Conservation (phyloP, 2,888 invertebrate genomes). For the Pocota personata region DNA sequence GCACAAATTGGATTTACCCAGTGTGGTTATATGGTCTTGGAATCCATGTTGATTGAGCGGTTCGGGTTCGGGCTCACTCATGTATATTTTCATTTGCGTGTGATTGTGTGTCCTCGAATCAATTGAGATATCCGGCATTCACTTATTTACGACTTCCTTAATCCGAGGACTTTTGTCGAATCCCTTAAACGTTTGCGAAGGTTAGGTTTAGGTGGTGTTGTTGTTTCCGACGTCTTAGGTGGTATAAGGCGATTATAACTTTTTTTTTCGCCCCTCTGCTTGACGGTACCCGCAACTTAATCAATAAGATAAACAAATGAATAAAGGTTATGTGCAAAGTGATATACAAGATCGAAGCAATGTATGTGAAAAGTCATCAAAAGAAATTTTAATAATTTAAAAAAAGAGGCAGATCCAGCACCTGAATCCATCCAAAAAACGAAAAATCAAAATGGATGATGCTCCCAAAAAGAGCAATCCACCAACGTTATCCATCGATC, state of each 20-base stretch:
- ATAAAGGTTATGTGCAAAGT: conserved; percentile 12
- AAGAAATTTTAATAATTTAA: neutral
- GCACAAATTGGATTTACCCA: conserved; percentile 36
- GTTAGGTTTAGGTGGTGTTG: conserved; percentile 11
- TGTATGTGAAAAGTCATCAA: conserved; percentile 41
- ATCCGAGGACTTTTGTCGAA: conserved; percentile 24
- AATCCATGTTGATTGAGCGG: conserved; percentile 10
- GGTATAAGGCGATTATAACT: conserved; percentile 10
- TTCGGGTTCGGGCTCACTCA: neutral
- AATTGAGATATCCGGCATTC: conserved; percentile 62
- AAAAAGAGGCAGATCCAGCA: neutral
- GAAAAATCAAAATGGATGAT: conserved; percentile 76
- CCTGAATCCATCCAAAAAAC: neutral
- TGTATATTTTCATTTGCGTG: conserved; percentile 19
- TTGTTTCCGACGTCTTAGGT: conserved; percentile 17
- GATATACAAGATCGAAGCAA: neutral
- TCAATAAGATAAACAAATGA: conserved; percentile 13
- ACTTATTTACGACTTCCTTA: conserved; percentile 53
- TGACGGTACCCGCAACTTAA: conserved; percentile 27
- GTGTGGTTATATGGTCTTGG: neutral
- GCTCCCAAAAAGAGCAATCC: conserved; percentile 81
- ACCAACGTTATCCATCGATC: conserved; percentile 90
- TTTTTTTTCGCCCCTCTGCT: neutral
- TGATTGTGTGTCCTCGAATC: conserved; percentile 22
- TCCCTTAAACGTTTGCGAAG: conserved; percentile 22